Conservation (phyloP, 2,797 vertebrate species). For the Miichthys miiuy region DNA sequence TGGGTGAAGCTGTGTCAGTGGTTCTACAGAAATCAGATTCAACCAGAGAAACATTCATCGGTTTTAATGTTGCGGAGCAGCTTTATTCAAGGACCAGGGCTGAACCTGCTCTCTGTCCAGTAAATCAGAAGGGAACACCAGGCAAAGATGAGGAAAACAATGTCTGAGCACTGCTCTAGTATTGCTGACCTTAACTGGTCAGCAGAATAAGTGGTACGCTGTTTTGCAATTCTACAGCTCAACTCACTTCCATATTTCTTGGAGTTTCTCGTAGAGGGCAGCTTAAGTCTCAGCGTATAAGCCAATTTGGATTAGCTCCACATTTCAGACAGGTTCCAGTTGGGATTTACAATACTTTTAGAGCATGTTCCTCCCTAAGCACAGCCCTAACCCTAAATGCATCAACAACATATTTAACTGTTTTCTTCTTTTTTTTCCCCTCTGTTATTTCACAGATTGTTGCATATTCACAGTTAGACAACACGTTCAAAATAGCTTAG, state of each 20-base stretch:
- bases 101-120: conserved; percentile 39
- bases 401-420: conserved; percentile 70
- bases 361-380: conserved; percentile 68
- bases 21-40: conserved; percentile 44
- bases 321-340: conserved; percentile 80
- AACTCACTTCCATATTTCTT: conserved; percentile 70
- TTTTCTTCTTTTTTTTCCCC: conserved; percentile 3
- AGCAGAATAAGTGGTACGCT: conserved; percentile 38
- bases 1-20: conserved; percentile 31
- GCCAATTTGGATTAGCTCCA: conserved; percentile 82
- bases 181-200: conserved; percentile 47
- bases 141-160: conserved; percentile 36
- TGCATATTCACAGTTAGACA: conserved; percentile 38
- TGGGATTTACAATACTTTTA: conserved; percentile 76
- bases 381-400: conserved; percentile 65
- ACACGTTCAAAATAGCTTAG: conserved; percentile 41
- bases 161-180: conserved; percentile 26
- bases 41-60: conserved; percentile 50
- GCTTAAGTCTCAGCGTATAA: conserved; percentile 73
- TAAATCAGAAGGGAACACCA: conserved; percentile 47
- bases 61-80: conserved; percentile 44
- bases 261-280: conserved; percentile 68
- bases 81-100: conserved; percentile 31
- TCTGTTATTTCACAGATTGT: conserved; percentile 43
- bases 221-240: conserved; percentile 66